Base-by-base conservation (phyloP, 2,797 vertebrate genomes). In the Lepidocolaptes lacrymiger region DNA sequence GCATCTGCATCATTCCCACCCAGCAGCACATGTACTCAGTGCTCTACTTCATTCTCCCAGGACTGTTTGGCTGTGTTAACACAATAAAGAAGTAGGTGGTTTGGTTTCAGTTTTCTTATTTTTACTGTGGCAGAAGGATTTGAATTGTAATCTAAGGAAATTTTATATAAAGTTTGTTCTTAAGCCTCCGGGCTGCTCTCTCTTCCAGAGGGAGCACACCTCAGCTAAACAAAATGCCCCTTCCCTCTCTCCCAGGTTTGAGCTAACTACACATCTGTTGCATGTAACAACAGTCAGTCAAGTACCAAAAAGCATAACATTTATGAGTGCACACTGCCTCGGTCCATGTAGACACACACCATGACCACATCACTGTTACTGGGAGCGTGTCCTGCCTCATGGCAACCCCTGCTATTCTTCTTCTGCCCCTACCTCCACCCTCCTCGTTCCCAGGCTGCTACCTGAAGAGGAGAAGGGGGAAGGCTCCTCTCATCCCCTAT, bases 81-180 rank as follows among this genome's bases (percentile, higher is more conserved):
- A 2, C 43, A 66, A 11, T 44, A 81, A 84, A 7, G 26, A 72
- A 48, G 43, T 49, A 63, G 74, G 67, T 26, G 30, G 32, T 56
- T 85, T 58, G 26, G 48, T 91, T 90, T 94, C 86, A 82, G 51
- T 46, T 92, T 88, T 85, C 83, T 69, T 78, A 46, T 59, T 88
- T 88, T 52, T 67, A 64, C 41, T 44, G 17, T 1, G 74, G 77
- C 27, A 91, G 54, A 75, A 88, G 37, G 36, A 73, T 81, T 91
- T 91, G 58, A 93, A 58, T 8, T 32, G 22, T 58, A 88, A 73
- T 41, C 30, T n/a, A 64, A 34, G 62, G 48, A 94, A 91, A 61
- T 36, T 23, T n/a, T 19, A 39, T 12, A 46, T 8, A 68, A 41
- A 36, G 48, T 67, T 71, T 69, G 80, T 14, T 74, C 41, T 71